phyloP scores from a whole-genome alignment of 2,888 invertebrate genomes.

The Rhaphigaster nebulosa region DNA sequence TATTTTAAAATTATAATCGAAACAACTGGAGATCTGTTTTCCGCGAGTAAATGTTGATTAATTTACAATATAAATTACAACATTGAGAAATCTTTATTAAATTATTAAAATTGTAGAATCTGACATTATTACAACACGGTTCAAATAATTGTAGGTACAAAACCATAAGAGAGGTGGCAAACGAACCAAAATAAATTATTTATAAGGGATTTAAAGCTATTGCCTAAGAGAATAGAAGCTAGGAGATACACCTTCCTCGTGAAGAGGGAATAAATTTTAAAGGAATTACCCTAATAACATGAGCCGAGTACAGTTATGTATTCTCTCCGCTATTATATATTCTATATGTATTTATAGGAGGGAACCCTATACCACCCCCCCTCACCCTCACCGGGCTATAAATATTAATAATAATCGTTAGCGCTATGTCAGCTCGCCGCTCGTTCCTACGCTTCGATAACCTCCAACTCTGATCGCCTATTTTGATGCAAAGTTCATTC shows the following conservation, averaged over 20 bases:
- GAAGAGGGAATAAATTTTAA: constrained; percentile 36
- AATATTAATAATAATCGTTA: constrained; percentile 48
- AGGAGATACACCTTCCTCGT: neutral
- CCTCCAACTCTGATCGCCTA: neutral
- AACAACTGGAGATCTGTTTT: too few relatives aligned
- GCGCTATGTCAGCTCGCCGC: neutral
- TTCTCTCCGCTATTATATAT: constrained; percentile 30
- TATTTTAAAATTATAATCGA: too few relatives aligned
- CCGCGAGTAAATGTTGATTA: too few relatives aligned
- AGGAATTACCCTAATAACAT: constrained; percentile 48
- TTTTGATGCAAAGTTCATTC: neutral
- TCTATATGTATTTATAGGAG: constrained; percentile 47
- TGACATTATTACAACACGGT: too few relatives aligned
- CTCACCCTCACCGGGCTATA: neutral
- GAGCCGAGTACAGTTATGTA: constrained; percentile 23
- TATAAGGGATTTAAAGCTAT: neutral
- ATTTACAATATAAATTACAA: too few relatives aligned
- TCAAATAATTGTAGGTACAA: too few relatives aligned
- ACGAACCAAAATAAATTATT: constrained; percentile 6
- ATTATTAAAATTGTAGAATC: too few relatives aligned
- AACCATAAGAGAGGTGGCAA: too few relatives aligned
- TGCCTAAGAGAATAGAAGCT: neutral
- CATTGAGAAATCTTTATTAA: too few relatives aligned
- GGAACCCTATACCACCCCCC: neutral
- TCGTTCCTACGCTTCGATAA: neutral